Percentiles rank a stretch among this genome's conserved stretches.
Conservation (phyloP, 2,113 vertebrate species). For the Leptocoma aspasia region DNA sequence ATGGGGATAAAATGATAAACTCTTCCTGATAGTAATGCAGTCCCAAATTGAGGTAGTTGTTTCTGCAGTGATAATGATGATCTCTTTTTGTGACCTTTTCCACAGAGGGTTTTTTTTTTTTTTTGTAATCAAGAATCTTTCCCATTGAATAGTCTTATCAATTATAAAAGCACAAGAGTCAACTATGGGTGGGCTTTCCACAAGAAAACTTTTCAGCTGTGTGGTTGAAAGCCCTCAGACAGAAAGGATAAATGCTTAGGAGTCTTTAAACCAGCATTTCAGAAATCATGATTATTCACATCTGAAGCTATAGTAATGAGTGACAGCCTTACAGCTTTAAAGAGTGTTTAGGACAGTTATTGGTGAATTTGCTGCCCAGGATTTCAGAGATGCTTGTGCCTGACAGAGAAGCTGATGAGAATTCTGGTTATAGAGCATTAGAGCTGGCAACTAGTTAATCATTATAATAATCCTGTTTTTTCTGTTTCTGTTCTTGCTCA, state of each 20-base stretch:
- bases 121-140: not conserved
- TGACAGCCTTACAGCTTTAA: not conserved
- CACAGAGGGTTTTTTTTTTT: not conserved
- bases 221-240: not conserved
- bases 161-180: not conserved
- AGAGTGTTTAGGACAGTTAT: not conserved
- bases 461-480: not conserved
- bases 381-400: not conserved
- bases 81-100: not conserved
- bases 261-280: not conserved
- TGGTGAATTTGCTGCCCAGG: not conserved
- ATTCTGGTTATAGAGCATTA: not conserved
- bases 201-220: not conserved
- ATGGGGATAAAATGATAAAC: not conserved
- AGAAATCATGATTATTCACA: not conserved
- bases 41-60: not conserved
- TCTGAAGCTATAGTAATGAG: not conserved
- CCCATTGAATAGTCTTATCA: not conserved
- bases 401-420: not conserved
- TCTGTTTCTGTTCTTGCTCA: conserved; percentile 20
- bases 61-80: not conserved
- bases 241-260: not conserved
- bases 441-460: not conserved
- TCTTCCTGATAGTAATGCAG: not conserved
- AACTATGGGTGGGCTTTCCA: not conserved